Evolutionary conservation across 2,797 vertebrate species (phyloP).

Genomic region (Neoniphon sammara): DNA sequence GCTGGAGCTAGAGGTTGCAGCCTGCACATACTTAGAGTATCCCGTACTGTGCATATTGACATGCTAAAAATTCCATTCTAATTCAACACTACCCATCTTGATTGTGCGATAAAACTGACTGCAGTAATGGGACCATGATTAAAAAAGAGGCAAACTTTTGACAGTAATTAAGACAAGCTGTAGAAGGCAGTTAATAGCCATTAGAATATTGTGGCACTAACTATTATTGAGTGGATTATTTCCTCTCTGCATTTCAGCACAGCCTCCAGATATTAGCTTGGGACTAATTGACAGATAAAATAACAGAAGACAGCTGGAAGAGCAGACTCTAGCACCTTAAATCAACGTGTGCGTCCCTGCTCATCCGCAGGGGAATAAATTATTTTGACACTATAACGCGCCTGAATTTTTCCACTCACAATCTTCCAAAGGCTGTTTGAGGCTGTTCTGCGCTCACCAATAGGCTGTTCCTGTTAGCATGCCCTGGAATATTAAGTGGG

Average conservation of each 20-base stretch:
- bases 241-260: constrained; percentile 29
- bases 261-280: constrained; percentile 28
- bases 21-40: background rate
- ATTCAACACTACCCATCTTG: constrained; percentile 19
- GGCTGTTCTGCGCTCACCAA: constrained; percentile 45
- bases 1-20: background rate
- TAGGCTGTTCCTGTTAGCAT: constrained; percentile 52
- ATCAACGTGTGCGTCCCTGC: constrained; percentile 41
- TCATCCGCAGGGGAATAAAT: constrained; percentile 52
- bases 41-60: background rate
- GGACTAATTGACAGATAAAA: constrained; percentile 57
- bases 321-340: constrained; percentile 50
- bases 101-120: constrained; percentile 41
- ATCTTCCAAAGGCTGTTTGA: constrained; percentile 53
- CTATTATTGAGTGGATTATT: constrained; percentile 42
- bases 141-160: constrained; percentile 25
- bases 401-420: constrained; percentile 38
- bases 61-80: background rate
- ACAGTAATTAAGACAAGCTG: constrained; percentile 42
- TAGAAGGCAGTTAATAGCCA: constrained; percentile 16
- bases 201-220: constrained; percentile 9
- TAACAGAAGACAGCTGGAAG: constrained; percentile 44
- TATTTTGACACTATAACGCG: constrained; percentile 56
- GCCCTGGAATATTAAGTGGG: constrained; percentile 73
- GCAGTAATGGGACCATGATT: constrained; percentile 42